Base-by-base conservation (phyloP, 2,888 invertebrate genomes). In the Cephus sareptanus region DNA sequence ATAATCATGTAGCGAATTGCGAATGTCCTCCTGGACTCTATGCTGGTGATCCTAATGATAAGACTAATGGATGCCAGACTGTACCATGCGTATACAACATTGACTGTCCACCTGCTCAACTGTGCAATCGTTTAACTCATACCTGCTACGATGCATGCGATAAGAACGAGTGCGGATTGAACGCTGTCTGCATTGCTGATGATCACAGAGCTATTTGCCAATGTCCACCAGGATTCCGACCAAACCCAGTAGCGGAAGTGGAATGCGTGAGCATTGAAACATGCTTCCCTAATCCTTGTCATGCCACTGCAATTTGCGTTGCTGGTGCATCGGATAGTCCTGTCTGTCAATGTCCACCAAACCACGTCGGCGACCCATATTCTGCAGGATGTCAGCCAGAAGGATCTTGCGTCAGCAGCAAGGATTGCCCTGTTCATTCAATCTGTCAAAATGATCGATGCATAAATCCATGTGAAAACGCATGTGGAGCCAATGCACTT, bases 1-100 rank as follows among this genome's bases (percentile, higher is more conserved):
- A 97, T 87, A 98, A 98, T 88, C 98, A 98, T 90, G 95, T 95
- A 23, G 96, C 97, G 0, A 96, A 96, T 90, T 98, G 98, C 88
- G 96, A 97, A 86, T 98, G 98, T 89, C 97, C 97, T 31, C 95
- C 96, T 11, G 98, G 98, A 31, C 94, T 96, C 1, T 98, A 95
- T 89, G 95, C 96, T 13, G 98, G 98, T 4, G 96, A 98, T 92
- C 97, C 98, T 0, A 95, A 95, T 88, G 96, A 97, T 89, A 91
- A 94, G 1, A 92, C 93, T 79, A 93, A 93, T 79, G 97, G 97
- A 76, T 97, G 97, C 88, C 94, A 95, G 91, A 93, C 95, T 78
- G 97, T 97, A 11, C 96, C 97, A 4, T 97, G 97, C 89, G 96
- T 97, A 69, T 97, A 97, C 89, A 97, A 97, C 87, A 94, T 95